A percentile compares a stretch with the other conserved stretches of the same genome.
Evolutionary conservation across 2,888 invertebrate genomes (phyloP).

Genomic region (Capitulum mitella): DNA sequence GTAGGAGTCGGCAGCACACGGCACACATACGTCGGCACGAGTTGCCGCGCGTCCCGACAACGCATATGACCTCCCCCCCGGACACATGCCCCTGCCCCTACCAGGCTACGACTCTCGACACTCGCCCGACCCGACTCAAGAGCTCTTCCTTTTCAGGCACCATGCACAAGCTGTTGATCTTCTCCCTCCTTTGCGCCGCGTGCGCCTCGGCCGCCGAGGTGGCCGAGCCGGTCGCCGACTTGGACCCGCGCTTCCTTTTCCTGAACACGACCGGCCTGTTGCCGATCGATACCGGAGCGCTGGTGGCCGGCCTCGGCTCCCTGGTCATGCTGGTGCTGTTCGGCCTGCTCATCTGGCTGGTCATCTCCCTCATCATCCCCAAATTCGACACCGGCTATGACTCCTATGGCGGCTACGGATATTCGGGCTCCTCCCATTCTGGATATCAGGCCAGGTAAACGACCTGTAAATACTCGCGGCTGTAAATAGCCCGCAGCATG

Average conservation of each 20-base stretch:
- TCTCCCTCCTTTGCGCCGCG: neutral
- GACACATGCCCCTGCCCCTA: neutral
- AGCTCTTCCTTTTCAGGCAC: neutral
- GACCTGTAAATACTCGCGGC: neutral
- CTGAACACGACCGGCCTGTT: neutral
- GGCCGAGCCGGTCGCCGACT: neutral
- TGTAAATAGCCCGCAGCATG: neutral
- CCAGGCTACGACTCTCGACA: no score
- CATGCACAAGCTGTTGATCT: conserved; percentile 6
- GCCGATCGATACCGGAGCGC: neutral
- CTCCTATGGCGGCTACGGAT: neutral
- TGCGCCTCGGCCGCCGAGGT: neutral
- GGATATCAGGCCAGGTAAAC: conserved; percentile 13
- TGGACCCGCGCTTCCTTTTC: conserved; percentile 12
- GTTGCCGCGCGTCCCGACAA: neutral
- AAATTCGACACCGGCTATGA: neutral
- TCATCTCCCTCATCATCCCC: neutral
- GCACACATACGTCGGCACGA: no score
- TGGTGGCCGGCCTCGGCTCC: neutral
- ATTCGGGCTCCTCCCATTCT: neutral
- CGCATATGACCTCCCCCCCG: neutral
- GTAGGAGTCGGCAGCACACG: no score
- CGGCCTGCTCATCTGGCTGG: conserved; percentile 7
- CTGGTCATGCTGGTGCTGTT: neutral
- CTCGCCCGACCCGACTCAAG: neutral